Evolutionary conservation across 2,113 vertebrate genomes (phyloP), one percentile per base, ranked within the genome.

Genomic region (Eudorcas thomsonii): DNA sequence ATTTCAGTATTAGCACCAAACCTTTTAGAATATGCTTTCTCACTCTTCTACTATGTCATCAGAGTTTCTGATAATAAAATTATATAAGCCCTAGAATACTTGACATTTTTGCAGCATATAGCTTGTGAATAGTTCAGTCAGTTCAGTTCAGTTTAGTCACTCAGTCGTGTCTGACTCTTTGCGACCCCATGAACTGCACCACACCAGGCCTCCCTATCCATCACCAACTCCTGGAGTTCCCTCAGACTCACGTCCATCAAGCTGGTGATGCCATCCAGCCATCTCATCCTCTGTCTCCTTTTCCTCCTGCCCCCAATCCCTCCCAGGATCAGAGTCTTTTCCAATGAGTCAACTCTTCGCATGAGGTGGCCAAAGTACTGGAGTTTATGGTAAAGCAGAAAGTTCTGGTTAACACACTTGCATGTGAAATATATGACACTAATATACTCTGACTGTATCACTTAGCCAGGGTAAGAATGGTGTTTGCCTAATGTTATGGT

Each of bases 221-320:
- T 60, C 25, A 13, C 25, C 25, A 60, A 60, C 57, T 60, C 25
- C 25, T 0, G 5, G 11, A 60, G 11, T 60, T 60, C 25, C 28
- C 57, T 0, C 25, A 55, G 0, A 55, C 16, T 23, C 21, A 60
- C 4, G 5, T 28, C 57, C 25, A 60, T 28, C 0, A 5, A 60
- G 57, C 28, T 25, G 13, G 11, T 60, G 25, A 28, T 60, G 57
- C 25, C 25, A 60, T 60, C 57, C 57, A 60, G 25, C 57, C 57
- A 28, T 28, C 26, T 28, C 57, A 60, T 60, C 11, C 5, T 28
- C 57, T 60, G 57, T 28, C 57, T 11, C 57, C 25, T 28, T 13
- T 13, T 28, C 57, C 11, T 60, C 11, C 57, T 28, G 11, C 25
- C 5, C 25, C 25, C 57, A 59, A 26, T 59, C 57, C 25, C 10